A percentile compares a stretch with the other conserved stretches of the same genome.
phyloP scores from a whole-genome alignment of 2,113 vertebrate genomes.

The Saimiri boliviensis region DNA sequence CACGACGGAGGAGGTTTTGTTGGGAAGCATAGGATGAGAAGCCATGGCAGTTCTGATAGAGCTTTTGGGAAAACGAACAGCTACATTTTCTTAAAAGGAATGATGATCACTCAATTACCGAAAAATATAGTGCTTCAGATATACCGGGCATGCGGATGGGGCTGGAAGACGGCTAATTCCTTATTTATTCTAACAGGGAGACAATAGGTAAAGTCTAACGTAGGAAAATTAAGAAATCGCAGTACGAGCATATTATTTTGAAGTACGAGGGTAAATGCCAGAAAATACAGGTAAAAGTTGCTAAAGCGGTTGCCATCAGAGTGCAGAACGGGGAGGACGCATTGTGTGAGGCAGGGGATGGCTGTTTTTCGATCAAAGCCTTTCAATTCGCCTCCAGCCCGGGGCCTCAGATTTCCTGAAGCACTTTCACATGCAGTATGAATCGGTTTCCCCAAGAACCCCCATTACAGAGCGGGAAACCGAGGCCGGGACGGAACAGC shows the following conservation, averaged over 20 bases:
- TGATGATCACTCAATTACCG: conserved; percentile 42
- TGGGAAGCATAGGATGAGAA: background rate
- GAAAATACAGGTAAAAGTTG: background rate
- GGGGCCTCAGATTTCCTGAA: conserved; percentile 1
- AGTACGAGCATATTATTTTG: conserved; percentile 21
- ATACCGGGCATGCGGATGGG: background rate
- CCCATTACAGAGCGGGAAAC: background rate
- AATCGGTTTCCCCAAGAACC: background rate
- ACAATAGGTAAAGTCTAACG: conserved; percentile 34
- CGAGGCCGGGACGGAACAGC: background rate
- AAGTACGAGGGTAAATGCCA: conserved; percentile 2
- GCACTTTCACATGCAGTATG: background rate
- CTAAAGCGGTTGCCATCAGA: background rate
- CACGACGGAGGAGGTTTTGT: background rate
- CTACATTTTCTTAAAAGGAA: conserved; percentile 40
- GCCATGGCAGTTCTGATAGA: background rate
- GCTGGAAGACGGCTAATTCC: conserved; percentile 14
- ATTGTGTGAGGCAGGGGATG: background rate
- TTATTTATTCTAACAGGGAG: conserved; percentile 51
- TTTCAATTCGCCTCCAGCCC: background rate
- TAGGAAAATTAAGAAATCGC: conserved; percentile 50
- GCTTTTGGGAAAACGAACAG: conserved; percentile 6
- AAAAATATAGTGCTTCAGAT: conserved; percentile 56
- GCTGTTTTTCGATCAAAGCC: conserved; percentile 25
- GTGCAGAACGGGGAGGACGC: background rate